These are phyloP conservation scores for Vombatus ursinus DNA, from an alignment of 2,113 vertebrate genomes.

Conservation along the genomic window DNA sequence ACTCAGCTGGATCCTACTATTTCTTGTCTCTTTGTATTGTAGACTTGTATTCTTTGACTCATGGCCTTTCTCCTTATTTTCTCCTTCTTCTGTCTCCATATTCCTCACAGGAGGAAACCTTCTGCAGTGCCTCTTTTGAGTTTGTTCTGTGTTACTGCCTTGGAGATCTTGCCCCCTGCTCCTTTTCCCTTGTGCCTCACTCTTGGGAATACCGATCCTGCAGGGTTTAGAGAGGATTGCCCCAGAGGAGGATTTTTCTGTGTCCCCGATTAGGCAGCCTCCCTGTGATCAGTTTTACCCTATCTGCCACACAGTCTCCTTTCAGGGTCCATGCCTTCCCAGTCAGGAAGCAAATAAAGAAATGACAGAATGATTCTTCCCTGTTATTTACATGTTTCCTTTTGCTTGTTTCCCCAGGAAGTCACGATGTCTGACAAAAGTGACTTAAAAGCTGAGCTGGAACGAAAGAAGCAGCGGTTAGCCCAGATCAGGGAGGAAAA, in stretches of 20 bases:
- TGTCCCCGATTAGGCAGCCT: constrained; percentile 9
- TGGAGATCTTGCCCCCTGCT: background rate
- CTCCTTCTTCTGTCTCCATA: background rate
- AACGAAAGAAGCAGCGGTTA: constrained; percentile 98
- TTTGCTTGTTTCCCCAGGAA: constrained; percentile 68
- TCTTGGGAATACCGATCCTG: background rate
- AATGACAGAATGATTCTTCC: constrained; percentile 13
- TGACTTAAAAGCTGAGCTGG: constrained; percentile 97
- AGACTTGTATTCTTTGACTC: background rate
- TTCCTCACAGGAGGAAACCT: background rate
- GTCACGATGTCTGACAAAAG: constrained; percentile 97
- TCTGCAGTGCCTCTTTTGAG: background rate
- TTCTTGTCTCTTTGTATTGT: background rate
- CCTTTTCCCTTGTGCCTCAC: background rate
- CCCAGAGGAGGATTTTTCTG: constrained; percentile 9
- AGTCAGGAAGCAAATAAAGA: constrained; percentile 5
- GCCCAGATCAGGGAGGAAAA: constrained; percentile 99
- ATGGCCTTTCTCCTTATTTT: background rate
- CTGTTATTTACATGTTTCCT: constrained; percentile 48
- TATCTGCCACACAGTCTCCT: background rate
- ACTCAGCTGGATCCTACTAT: background rate
- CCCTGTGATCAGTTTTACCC: background rate
- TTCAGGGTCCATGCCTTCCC: constrained; percentile 27
- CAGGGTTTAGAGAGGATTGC: background rate
- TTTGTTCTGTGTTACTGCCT: background rate